Percentiles rank a stretch among this genome's conserved stretches.
phyloP scores from a whole-genome alignment of 1,140 invertebrate species.

The Microplitis mediator region DNA sequence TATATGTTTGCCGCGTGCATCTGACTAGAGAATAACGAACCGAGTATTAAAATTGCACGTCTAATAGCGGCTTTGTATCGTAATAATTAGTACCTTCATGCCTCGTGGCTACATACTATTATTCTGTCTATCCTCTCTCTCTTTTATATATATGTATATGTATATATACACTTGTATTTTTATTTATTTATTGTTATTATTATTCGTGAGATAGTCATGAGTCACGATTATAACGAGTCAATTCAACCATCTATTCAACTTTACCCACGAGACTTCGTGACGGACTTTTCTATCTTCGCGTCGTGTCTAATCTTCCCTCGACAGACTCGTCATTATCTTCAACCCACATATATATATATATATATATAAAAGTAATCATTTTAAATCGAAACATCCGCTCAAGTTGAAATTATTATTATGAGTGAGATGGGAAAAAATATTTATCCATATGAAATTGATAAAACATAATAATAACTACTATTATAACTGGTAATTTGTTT shows the following conservation, averaged over 20 bases:
- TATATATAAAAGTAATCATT: background rate
- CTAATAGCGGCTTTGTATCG: slow-evolving; percentile 30
- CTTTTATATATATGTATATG: background rate
- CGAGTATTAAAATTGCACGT: slow-evolving; percentile 27
- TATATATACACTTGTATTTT: background rate
- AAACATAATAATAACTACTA: background rate
- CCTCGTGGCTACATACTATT: slow-evolving; percentile 4
- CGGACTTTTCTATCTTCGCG: slow-evolving; percentile 16
- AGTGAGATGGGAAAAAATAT: background rate
- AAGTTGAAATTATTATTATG: background rate
- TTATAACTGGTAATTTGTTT: background rate
- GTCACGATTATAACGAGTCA: slow-evolving; percentile 33
- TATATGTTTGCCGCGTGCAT: no score
- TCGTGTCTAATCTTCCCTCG: slow-evolving; percentile 17
- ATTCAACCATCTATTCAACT: slow-evolving; percentile 12
- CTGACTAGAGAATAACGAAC: background rate
- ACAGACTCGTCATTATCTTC: slow-evolving; percentile 15
- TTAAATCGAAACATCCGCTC: slow-evolving; percentile 14
- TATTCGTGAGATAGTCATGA: slow-evolving; percentile 26
- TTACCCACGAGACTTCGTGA: slow-evolving; percentile 16
- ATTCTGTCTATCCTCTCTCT: background rate
- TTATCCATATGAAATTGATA: background rate
- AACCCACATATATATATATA: slow-evolving; percentile 9
- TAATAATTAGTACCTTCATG: slow-evolving; percentile 30
- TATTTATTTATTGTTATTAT: background rate